These are phyloP conservation scores for Vultur gryphus DNA, from an alignment of 2,797 vertebrate species.

Conservation along the genomic window DNA sequence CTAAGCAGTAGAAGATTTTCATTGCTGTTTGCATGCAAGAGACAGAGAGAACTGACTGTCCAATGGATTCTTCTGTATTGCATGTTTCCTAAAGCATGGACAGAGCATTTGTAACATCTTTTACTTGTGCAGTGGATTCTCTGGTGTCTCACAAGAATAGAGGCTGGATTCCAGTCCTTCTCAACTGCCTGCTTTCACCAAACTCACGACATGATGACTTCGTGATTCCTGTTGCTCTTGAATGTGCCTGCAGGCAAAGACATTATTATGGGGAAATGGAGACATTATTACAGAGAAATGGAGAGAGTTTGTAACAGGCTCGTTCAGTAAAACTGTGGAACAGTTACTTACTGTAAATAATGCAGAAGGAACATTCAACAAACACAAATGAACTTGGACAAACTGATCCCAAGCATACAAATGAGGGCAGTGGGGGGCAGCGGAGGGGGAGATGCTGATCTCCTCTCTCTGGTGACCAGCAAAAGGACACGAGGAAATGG, in stretches of 20 bases:
- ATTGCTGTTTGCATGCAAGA: background rate
- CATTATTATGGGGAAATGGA: background rate
- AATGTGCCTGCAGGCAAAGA: background rate
- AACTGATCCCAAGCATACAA: background rate
- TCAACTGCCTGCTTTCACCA: background rate
- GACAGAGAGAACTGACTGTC: background rate
- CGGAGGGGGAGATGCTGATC: fast-evolving
- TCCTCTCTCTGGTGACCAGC: background rate
- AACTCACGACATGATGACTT: background rate
- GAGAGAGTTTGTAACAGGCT: background rate
- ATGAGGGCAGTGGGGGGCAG: background rate
- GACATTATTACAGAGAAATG: background rate
- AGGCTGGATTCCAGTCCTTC: background rate
- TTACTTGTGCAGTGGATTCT: background rate
- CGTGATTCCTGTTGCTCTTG: background rate
- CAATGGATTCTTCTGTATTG: background rate
- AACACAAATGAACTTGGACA: background rate
- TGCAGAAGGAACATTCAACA: background rate
- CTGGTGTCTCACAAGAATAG: background rate
- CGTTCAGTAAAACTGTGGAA: background rate
- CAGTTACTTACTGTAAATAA: background rate
- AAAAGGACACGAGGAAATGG: fast-evolving
- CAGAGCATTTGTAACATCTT: background rate
- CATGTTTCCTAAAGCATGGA: background rate
- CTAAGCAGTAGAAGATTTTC: background rate